Base-by-base conservation (phyloP, 1,140 invertebrate species). In the Drusus annulatus region DNA sequence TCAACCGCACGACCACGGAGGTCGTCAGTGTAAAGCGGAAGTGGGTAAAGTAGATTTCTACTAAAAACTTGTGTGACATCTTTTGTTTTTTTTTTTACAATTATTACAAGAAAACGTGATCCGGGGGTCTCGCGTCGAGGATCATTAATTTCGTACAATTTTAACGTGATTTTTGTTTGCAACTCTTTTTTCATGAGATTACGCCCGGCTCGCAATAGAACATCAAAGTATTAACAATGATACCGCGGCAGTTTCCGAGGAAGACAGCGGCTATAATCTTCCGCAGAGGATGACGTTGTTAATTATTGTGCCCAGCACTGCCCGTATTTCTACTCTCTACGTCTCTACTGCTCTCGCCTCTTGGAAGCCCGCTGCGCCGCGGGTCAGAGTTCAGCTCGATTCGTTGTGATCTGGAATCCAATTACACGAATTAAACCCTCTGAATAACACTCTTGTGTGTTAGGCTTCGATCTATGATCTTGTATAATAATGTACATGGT, bases 361-460 rank as follows among this genome's bases (percentile, higher is more conserved):
- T 65, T 51, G 36, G 31, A 51, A 45, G 45, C 65, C n/a, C 65
- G 36, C 65, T 69, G 68, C 5, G 36, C 36, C 50, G 1, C 6
- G 68, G 68, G 68, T 51, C 68, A 51, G 36, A 16, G 68, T 17
- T 50, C 36, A 51, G 36, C 16, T 71, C 68, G 68, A 71, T 71
- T 45, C 68, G 36, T 16, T 51, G 68, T 51, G 68, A 71, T 71
- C 45, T 21, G 13, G 68, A 71, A 23, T 71, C 68, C 68, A 71
- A 71, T 71, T 71, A 71, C 68, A 71, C 68, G 45, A 71, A 71
- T 71, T 71, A 71, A 45, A 71, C 36, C 62, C 25, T 36, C 23
- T 16, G 23, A 71, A 71, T 71, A 71, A 50, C 68, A 63, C 60
- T 63, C 60, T 17, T 36, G 60, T 25, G 60, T 25, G 31, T 23